Percentiles rank a stretch among this genome's conserved stretches.
phyloP scores from a whole-genome alignment of 2,113 vertebrate genomes.

The Ageneiosus marmoratus region DNA sequence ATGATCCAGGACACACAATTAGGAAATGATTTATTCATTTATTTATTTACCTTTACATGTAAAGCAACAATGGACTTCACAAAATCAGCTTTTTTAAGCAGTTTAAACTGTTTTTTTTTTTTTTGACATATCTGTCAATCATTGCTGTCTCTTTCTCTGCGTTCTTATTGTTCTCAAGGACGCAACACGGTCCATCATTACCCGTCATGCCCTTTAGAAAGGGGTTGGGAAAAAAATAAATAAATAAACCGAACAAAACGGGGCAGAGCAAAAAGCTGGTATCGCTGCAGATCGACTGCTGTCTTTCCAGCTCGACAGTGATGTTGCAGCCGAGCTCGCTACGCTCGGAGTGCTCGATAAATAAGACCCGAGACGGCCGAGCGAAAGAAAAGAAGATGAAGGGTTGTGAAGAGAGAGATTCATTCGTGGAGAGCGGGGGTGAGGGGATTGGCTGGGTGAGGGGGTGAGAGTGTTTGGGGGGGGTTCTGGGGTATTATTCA shows the following conservation, averaged over 20 bases:
- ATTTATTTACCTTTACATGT: too few relatives aligned
- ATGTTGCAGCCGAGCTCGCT: background rate
- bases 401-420: background rate
- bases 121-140: background rate
- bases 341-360: conserved; percentile 2
- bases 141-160: background rate
- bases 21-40: background rate
- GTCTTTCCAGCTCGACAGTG: background rate
- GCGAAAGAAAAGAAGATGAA: background rate
- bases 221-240: background rate
- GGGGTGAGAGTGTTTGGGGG: too few relatives aligned
- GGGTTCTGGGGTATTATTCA: too few relatives aligned
- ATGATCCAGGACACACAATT: background rate
- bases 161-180: conserved; percentile 18
- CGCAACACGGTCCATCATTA: background rate
- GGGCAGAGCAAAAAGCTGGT: background rate
- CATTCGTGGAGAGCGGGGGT: too few relatives aligned
- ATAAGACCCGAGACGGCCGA: background rate
- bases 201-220: background rate
- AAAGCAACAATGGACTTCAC: too few relatives aligned
- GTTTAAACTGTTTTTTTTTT: too few relatives aligned
- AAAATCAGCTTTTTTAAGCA: too few relatives aligned
- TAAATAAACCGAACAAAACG: too few relatives aligned
- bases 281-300: background rate
- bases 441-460: too few relatives aligned